phyloP scores from a whole-genome alignment of 1,140 invertebrate species.

The Euwallacea fornicatus region DNA sequence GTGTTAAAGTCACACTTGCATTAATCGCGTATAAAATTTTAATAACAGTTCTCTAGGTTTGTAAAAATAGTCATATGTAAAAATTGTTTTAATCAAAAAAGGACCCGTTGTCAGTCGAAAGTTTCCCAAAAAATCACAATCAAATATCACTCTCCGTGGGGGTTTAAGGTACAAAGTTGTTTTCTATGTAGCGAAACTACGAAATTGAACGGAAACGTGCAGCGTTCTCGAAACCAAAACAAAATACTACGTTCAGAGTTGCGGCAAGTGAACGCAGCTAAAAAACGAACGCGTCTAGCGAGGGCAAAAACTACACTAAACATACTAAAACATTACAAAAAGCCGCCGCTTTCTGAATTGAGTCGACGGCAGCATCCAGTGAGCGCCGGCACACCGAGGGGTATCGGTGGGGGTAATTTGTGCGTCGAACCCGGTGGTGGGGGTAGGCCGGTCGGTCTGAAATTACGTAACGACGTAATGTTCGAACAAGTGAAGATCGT shows the following conservation, averaged over 20 bases:
- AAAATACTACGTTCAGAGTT: slow-evolving; percentile 3
- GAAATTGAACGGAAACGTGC: background rate
- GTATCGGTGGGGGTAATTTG: slow-evolving; percentile 37
- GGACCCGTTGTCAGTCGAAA: slow-evolving; percentile 30
- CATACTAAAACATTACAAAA: slow-evolving; percentile 45
- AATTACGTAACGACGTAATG: slow-evolving; percentile 37
- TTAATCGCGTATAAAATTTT: slow-evolving; percentile 10
- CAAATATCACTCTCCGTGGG: slow-evolving; percentile 34
- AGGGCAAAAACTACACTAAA: slow-evolving; percentile 46
- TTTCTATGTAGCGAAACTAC: slow-evolving; percentile 2
- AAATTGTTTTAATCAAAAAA: background rate
- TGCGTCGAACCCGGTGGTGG: slow-evolving; percentile 31
- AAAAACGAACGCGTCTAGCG: slow-evolving; percentile 40
- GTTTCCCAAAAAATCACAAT: slow-evolving; percentile 28
- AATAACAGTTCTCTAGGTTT: background rate
- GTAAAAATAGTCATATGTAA: no score
- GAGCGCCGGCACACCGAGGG: slow-evolving; percentile 34
- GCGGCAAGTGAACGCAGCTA: slow-evolving; percentile 27
- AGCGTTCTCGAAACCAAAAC: slow-evolving; percentile 14
- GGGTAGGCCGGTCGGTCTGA: slow-evolving; percentile 23
- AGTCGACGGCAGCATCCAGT: slow-evolving; percentile 39
- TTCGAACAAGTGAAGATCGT: slow-evolving; percentile 40
- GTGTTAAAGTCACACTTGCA: slow-evolving; percentile 13
- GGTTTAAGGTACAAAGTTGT: slow-evolving; percentile 33
- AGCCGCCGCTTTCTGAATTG: slow-evolving; percentile 42